Evolutionary conservation across 2,797 vertebrate genomes (phyloP).

Genomic region (Spheniscus humboldti): DNA sequence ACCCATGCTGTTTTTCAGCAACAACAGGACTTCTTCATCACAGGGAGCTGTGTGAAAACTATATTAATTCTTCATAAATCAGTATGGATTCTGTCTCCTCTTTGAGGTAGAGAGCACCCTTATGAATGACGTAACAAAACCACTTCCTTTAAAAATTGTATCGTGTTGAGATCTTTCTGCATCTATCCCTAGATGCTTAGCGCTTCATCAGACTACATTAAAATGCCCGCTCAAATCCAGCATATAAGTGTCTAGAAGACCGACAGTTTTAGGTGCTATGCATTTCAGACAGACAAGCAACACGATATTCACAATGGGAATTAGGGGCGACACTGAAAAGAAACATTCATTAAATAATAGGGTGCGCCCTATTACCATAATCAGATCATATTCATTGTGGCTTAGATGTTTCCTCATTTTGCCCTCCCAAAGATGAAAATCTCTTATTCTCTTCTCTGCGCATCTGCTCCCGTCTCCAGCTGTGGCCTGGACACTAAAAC

Average conservation of each 20-base stretch:
- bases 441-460: not conserved
- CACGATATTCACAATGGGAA: not conserved
- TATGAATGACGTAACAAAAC: not conserved
- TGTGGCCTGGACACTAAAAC: not conserved
- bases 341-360: not conserved
- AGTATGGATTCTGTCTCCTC: not conserved
- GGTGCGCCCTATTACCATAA: not conserved
- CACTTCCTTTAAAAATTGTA: not conserved
- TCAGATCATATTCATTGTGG: not conserved
- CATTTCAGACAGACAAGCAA: not conserved
- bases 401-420: not conserved
- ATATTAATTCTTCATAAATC: not conserved
- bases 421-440: not conserved
- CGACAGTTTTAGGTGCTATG: not conserved
- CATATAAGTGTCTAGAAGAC: no score
- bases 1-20: not conserved
- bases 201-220: not conserved
- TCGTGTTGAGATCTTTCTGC: not conserved
- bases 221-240: not conserved
- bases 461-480: not conserved
- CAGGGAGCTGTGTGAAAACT: not conserved
- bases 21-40: not conserved
- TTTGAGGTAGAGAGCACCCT: not conserved
- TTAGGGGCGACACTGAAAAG: not conserved
- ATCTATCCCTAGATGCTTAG: not conserved